Evolutionary conservation across 2,113 vertebrate genomes (phyloP).

Genomic region (Anseranas semipalmata): DNA sequence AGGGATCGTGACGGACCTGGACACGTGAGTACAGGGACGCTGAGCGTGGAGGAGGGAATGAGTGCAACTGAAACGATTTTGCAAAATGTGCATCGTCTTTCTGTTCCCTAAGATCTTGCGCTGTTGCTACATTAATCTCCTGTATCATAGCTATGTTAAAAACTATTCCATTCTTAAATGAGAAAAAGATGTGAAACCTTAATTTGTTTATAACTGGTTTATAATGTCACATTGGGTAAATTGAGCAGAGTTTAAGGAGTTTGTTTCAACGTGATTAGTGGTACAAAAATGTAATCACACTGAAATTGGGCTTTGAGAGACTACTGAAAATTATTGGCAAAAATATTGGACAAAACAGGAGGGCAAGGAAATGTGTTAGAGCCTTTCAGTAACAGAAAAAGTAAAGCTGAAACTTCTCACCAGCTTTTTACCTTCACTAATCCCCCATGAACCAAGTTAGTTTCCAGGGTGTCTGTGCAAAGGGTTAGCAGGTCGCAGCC

Average conservation of each 20-base stretch:
- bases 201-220: not conserved
- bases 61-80: fast-evolving
- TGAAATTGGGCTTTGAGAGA: not conserved
- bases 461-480: not conserved
- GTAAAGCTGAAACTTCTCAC: not conserved
- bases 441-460: not conserved
- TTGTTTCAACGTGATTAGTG: not conserved
- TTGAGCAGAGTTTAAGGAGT: not conserved
- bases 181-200: not conserved
- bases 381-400: not conserved
- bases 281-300: not conserved
- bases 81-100: fast-evolving
- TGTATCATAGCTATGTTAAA: not conserved
- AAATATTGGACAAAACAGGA: not conserved
- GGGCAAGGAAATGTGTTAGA: not conserved
- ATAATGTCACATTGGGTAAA: not conserved
- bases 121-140: not conserved
- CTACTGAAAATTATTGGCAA: not conserved
- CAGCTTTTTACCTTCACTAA: not conserved
- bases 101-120: not conserved
- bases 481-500: not conserved
- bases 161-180: not conserved
- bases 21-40: fast-evolving
- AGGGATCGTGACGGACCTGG: not conserved
- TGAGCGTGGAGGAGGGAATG: not conserved